Evolutionary conservation across 2,113 vertebrate species (phyloP), one percentile per base, ranked within the genome.

Genomic region (Solea solea): DNA sequence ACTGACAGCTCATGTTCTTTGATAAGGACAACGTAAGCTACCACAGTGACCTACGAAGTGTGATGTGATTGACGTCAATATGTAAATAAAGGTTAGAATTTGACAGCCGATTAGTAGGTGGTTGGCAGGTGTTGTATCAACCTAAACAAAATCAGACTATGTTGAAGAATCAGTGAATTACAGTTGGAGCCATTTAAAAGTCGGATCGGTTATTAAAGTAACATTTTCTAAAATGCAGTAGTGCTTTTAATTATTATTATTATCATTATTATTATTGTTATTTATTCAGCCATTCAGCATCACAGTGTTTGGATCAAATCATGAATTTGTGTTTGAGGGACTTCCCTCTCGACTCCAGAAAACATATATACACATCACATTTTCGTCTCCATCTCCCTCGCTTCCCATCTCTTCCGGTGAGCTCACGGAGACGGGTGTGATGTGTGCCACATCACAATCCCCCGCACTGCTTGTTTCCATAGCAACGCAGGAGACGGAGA

Each of bases 401-500:
- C 69, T 64, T 58, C 70, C 66, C 46, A 69, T 73, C 61, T 83
- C 53, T 78, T 86, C 59, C 56, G 58, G 56, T 78, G 69, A 78
- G 76, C 76, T 74, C 66, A 74, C 66, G 49, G 75, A 71, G 70
- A 86, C n/a, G 70, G 74, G 69, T 83, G 83, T 75, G 76, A 89
- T 88, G 85, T 88, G 76, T 82, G 88, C 80, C 9, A 73, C 67
- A 89, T 88, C 87, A 64, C 85, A 75, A 85, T 21, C 88, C 86
- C 85, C 87, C 80, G 77, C 91, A 87, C 85, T 54, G 86, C 85
- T 83, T 86, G 91, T 91, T 90, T 86, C 91, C 81, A 92, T 82
- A 62, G 87, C 83, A 92, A 92, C 91, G 82, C 52, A 66, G 77
- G 75, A 84, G 88, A 84, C 63, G 44, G 80, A 83, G 76, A 53